A percentile compares a stretch with the other conserved stretches of the same genome.
Conservation (phyloP, 2,113 vertebrate genomes). For the Lepisosteus oculatus region DNA sequence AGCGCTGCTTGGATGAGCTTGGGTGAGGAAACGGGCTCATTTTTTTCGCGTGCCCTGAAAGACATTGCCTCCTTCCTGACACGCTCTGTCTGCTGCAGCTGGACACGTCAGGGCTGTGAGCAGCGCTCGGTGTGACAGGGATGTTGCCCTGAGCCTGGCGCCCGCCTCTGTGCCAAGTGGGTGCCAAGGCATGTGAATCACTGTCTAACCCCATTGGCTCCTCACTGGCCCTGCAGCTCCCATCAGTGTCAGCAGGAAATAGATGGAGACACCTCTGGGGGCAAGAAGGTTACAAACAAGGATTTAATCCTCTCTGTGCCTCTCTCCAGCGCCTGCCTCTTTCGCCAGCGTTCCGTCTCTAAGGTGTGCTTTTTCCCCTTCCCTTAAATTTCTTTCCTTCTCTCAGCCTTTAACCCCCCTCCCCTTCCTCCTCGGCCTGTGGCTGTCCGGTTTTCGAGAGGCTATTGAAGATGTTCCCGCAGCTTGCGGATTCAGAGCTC, state of each 20-base stretch:
- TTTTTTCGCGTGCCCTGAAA: no score
- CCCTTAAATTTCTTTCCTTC: no score
- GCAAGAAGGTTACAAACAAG: constrained; percentile 22
- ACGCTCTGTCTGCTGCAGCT: constrained; percentile 2
- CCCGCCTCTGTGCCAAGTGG: constrained; percentile 14
- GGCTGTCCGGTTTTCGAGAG: not conserved
- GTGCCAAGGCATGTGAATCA: constrained; percentile 16
- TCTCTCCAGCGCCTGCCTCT: not conserved
- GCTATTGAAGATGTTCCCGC: not conserved
- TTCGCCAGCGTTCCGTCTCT: no score
- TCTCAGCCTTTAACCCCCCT: no score
- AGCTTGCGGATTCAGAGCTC: not conserved
- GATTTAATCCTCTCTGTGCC: not conserved
- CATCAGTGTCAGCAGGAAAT: constrained; percentile 38
- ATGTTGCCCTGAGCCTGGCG: constrained; percentile 16
- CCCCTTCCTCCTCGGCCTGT: no score
- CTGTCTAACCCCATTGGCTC: not conserved
- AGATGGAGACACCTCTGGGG: constrained; percentile 29
- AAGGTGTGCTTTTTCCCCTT: no score
- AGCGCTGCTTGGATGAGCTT: no score
- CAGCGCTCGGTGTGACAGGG: constrained; percentile 10
- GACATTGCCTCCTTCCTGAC: not conserved
- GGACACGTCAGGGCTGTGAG: constrained; percentile 8
- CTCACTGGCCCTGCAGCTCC: constrained; percentile 8
- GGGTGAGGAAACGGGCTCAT: no score